phyloP scores from a whole-genome alignment of 2,888 invertebrate species.

The Tipula confusa region DNA sequence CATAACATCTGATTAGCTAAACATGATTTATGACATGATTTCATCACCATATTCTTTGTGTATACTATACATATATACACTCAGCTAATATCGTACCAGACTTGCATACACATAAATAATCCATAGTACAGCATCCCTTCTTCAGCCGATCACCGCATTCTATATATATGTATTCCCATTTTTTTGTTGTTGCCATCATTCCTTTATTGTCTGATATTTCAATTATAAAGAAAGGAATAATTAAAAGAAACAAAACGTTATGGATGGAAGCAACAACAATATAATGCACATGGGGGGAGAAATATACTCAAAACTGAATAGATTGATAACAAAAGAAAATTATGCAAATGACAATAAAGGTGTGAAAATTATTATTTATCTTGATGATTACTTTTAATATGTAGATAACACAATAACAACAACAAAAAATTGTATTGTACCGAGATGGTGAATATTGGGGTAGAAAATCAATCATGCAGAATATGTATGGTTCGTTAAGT shows the following conservation, averaged over 20 bases:
- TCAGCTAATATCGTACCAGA: background rate
- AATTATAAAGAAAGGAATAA: constrained; percentile 16
- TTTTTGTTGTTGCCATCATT: background rate
- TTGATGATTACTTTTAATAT: constrained; percentile 20
- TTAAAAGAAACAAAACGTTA: background rate
- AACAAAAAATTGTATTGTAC: background rate
- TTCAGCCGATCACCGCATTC: background rate
- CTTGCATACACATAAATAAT: background rate
- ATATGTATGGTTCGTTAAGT: background rate
- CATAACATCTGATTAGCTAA: background rate
- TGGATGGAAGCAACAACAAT: background rate
- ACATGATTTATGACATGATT: background rate
- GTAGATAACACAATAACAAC: background rate
- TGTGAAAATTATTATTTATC: constrained; percentile 25
- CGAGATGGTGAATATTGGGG: background rate
- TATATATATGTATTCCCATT: no score
- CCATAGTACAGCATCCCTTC: background rate
- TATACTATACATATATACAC: background rate
- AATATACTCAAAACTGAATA: background rate
- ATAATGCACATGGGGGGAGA: background rate
- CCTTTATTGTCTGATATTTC: constrained; percentile 25
- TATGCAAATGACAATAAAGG: constrained; percentile 12
- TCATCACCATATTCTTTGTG: background rate
- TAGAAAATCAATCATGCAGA: background rate
- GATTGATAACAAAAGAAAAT: constrained; percentile 20